These are phyloP conservation scores for Melangyna quadrimaculata DNA, from an alignment of 2,888 invertebrate species.

Conservation along the genomic window DNA sequence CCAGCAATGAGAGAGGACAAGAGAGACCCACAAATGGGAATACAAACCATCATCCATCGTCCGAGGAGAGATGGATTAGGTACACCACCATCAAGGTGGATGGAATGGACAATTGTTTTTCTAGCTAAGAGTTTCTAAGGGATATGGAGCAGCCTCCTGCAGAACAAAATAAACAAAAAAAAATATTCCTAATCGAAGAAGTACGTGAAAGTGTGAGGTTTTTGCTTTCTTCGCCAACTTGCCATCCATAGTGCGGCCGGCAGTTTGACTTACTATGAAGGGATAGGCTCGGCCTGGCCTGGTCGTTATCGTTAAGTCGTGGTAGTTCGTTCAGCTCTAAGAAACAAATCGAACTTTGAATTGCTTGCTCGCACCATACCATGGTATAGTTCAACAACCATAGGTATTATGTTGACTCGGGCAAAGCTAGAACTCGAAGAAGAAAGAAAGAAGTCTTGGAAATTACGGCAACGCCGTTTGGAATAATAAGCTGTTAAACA, in stretches of 20 bases:
- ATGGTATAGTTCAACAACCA: constrained; percentile 59
- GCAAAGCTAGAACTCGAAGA: constrained; percentile 31
- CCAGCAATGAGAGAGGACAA: constrained; percentile 5
- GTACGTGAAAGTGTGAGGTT: constrained; percentile 71
- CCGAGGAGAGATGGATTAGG: constrained; percentile 53
- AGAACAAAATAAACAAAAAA: background rate
- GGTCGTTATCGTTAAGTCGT: constrained; percentile 12
- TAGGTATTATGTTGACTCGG: constrained; percentile 8
- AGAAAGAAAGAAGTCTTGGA: constrained; percentile 56
- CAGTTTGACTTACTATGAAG: background rate
- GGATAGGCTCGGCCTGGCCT: constrained; percentile 28
- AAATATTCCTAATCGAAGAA: constrained; percentile 30
- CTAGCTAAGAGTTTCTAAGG: constrained; percentile 10
- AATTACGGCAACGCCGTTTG: constrained; percentile 63
- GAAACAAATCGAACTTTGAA: constrained; percentile 56
- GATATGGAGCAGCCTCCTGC: constrained; percentile 60
- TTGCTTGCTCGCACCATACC: too few species aligned
- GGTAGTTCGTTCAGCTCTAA: constrained; percentile 29
- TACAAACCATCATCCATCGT: constrained; percentile 30
- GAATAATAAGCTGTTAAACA: constrained; percentile 64
- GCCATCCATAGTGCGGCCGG: background rate
- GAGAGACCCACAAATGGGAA: constrained; percentile 13
- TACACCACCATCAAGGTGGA: constrained; percentile 31
- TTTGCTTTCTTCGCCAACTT: constrained; percentile 49
- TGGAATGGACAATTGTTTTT: constrained; percentile 29